Evolutionary conservation across 2,113 vertebrate species (phyloP).

Genomic region (Caretta caretta): DNA sequence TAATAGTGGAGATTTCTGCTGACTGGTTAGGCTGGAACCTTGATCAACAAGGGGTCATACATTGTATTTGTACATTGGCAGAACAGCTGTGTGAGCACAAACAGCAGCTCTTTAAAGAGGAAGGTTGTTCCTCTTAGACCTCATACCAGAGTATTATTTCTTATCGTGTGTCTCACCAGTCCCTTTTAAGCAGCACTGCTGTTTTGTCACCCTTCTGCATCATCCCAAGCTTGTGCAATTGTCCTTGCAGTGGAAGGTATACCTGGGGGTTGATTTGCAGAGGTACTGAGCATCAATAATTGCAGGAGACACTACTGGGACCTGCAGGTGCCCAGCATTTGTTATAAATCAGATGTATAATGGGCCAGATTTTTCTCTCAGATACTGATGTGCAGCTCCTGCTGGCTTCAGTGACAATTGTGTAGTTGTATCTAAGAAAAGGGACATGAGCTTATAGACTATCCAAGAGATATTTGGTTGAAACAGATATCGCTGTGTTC

Average conservation of each 20-base stretch:
- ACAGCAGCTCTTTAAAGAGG: neutral
- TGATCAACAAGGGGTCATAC: neutral
- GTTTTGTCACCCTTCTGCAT: neutral
- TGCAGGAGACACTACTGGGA: neutral
- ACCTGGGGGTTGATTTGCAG: neutral
- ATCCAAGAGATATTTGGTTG: neutral
- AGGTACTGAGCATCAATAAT: neutral
- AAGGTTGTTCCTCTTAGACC: neutral
- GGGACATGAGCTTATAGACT: neutral
- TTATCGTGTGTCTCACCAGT: neutral
- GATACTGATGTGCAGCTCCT: neutral
- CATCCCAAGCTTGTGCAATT: neutral
- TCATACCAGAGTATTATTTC: neutral
- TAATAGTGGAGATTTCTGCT: neutral
- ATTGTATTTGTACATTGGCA: neutral
- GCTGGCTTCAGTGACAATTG: neutral
- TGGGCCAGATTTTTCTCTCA: neutral
- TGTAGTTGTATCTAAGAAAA: neutral
- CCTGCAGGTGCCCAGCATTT: fast-evolving
- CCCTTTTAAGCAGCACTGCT: neutral
- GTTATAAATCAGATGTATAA: neutral
- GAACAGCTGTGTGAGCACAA: neutral
- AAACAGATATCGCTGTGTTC: neutral
- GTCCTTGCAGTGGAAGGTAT: neutral
- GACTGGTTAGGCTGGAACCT: neutral